Evolutionary conservation across 2,888 invertebrate species (phyloP), one percentile per base, ranked within the genome.

Genomic region (Cacoxenus indagator): DNA sequence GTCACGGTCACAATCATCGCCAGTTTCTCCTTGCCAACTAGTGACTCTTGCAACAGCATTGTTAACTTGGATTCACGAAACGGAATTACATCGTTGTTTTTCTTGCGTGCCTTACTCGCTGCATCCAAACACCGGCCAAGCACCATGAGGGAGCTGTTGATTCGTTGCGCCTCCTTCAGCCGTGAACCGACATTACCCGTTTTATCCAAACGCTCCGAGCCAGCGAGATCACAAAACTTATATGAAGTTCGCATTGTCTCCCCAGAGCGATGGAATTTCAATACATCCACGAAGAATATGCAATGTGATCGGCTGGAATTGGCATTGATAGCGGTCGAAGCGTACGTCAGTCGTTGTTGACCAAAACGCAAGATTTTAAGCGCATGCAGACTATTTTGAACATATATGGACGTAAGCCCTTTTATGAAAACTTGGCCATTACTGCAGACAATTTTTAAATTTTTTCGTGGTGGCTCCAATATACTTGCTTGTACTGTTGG

Each of bases 211-310:
- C 96, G 90, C 86, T 97, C 97, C 17, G 95, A 93, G 0, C 98
- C 98, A 55, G 98, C 98, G 73, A 98, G 89, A 89, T 98, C 98
- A 88, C 96, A 97, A 80, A 98, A 93, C 0, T 95, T 93, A 75
- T 97, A 90, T 61, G 91, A 73, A 72, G 76, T 96, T 61, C 76
- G 73, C 0, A 77, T 77, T 27, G 77, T 78, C 4, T 79, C 82
- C 70, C 69, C 86, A 27, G 69, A 82, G 65, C 71, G 83, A 72
- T 68, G 72, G 37, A 86, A 87, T 61, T 91, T 90, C 55, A 93
- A 92, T 0, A 96, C 89, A 83, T 97, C 89, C 65, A 93, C 93
- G 55, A 97, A 92, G 84, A 97, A 96, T 65, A 98, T 91, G 73
- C 95, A 95, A 87, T 98, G 98, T 0, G 96, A 96, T 11, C 97